These are phyloP conservation scores for Protaetia brevitarsis DNA, from an alignment of 1,140 invertebrate species.

Conservation along the genomic window DNA sequence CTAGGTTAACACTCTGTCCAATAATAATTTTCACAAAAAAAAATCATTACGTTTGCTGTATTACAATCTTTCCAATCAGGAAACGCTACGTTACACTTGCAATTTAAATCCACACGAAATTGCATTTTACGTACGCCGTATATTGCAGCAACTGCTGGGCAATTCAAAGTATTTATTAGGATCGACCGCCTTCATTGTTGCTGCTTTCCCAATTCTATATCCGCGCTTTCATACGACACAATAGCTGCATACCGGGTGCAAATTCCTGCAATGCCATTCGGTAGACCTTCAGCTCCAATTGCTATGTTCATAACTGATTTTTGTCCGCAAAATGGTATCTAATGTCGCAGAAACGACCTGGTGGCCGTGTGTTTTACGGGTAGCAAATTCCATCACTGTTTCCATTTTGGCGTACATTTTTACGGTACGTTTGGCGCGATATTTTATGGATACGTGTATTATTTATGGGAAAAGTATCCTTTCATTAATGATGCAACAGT, in stretches of 20 bases:
- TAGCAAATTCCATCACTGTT: background rate
- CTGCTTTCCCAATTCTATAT: no score
- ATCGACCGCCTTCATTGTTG: background rate
- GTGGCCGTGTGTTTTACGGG: background rate
- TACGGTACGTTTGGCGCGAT: background rate
- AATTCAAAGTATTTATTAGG: no score
- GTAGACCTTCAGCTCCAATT: background rate
- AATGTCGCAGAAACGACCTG: slow-evolving; percentile 1
- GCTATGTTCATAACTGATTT: background rate
- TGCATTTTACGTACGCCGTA: no score
- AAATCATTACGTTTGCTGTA: no score
- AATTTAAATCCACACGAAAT: no score
- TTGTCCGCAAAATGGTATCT: slow-evolving; percentile 11
- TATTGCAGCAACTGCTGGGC: no score
- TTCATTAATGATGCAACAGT: slow-evolving; percentile 1
- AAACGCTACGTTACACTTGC: background rate
- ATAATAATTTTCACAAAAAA: no score
- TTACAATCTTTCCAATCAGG: background rate
- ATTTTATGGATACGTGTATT: background rate
- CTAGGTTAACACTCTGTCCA: no score
- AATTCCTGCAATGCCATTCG: background rate
- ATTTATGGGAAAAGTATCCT: background rate
- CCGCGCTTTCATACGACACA: background rate
- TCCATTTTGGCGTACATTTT: background rate
- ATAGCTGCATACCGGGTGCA: background rate